These are phyloP conservation scores for human DNA, from an alignment of 2,113 vertebrate genomes.

Conservation along the genomic window DNA sequence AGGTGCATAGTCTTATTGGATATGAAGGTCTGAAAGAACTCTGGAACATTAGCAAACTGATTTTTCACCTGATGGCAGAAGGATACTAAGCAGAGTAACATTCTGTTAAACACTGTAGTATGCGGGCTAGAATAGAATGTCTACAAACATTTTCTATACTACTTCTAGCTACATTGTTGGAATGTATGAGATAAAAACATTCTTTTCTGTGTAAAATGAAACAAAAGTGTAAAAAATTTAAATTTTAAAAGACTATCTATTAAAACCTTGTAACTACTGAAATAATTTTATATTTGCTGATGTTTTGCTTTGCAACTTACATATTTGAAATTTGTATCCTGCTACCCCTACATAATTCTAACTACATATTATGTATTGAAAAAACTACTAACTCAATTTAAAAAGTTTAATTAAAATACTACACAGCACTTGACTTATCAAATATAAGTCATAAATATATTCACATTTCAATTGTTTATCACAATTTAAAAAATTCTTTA, in stretches of 20 bases:
- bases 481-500: neutral
- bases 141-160: neutral
- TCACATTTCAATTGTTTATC: neutral
- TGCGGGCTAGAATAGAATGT: neutral
- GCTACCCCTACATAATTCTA: neutral
- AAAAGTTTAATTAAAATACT: constrained; percentile 27
- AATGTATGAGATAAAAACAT: neutral
- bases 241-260: neutral
- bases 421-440: neutral
- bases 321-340: neutral
- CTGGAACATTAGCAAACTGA: neutral
- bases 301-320: neutral
- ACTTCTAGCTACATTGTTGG: neutral
- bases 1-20: neutral
- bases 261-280: neutral
- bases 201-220: neutral
- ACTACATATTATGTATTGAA: neutral
- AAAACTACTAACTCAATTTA: constrained; percentile 9
- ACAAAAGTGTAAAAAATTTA: neutral
- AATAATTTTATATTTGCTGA: constrained; percentile 1
- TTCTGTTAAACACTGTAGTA: neutral
- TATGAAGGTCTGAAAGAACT: neutral
- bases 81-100: neutral
- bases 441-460: neutral
- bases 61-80: neutral